Conservation (phyloP, 2,797 vertebrate genomes). For the Tokudaia tokunoshimensis region DNA sequence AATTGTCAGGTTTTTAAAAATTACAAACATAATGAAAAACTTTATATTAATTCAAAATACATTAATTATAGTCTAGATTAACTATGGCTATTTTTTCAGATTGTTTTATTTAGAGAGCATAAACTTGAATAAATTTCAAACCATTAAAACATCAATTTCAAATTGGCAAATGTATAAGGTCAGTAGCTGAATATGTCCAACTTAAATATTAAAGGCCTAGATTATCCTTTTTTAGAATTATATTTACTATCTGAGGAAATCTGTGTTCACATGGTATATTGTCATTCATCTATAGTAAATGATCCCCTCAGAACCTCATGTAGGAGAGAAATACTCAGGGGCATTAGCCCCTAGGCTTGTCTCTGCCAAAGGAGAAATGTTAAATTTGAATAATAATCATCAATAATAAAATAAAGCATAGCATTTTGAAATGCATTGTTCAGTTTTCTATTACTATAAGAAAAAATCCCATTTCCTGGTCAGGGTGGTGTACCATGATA, state of each 20-base stretch:
- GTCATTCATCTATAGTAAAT: not conserved
- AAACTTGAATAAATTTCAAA: conserved; percentile 43
- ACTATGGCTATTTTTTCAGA: not conserved
- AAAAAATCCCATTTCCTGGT: not conserved
- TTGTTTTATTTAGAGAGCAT: not conserved
- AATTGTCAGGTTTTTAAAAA: not conserved
- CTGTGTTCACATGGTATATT: not conserved
- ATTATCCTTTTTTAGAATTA: conserved; percentile 2
- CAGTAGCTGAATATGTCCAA: not conserved
- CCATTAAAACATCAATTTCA: conserved; percentile 23
- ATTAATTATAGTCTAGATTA: not conserved
- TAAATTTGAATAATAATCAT: not conserved
- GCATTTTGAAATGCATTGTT: not conserved
- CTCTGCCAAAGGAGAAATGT: not conserved
- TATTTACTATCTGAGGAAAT: conserved; percentile 27
- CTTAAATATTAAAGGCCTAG: conserved; percentile 5
- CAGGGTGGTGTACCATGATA: not conserved
- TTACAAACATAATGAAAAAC: not conserved
- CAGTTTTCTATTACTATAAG: not conserved
- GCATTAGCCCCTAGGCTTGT: not conserved
- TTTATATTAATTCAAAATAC: conserved; percentile 45
- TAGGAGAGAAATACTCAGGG: not conserved
- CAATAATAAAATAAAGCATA: not conserved
- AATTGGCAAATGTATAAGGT: not conserved
- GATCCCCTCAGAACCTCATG: not conserved